Conservation (phyloP, 2,888 invertebrate species). For the Caradrina kadenii region DNA sequence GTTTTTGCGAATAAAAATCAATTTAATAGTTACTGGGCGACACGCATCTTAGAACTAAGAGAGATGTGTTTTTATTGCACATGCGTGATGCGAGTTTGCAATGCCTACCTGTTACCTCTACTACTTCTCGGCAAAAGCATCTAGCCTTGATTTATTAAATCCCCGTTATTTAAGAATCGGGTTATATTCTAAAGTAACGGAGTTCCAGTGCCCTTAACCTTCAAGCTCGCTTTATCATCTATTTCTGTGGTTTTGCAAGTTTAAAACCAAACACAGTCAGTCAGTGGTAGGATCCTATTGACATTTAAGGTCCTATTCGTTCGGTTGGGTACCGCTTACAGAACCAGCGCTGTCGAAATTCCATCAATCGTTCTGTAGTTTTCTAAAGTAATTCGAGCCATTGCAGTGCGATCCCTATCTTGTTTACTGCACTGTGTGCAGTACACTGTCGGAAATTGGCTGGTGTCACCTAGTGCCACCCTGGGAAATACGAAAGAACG, state of each 20-base stretch:
- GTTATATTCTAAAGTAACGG: not conserved
- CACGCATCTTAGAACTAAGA: slow-evolving; percentile 16
- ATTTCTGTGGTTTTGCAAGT: too few relatives aligned
- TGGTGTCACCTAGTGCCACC: slow-evolving; percentile 8
- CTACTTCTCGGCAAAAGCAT: not conserved
- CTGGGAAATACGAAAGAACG: slow-evolving; percentile 3
- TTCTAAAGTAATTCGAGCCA: too few relatives aligned
- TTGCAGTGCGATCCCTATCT: not conserved
- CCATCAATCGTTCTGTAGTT: not conserved
- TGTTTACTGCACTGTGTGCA: not conserved
- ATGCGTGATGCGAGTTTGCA: slow-evolving; percentile 8
- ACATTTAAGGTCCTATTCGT: too few relatives aligned
- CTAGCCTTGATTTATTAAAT: not conserved
- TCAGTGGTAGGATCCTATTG: too few relatives aligned
- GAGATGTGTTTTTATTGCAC: slow-evolving; percentile 1
- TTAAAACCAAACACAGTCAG: too few relatives aligned
- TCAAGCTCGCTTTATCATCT: too few relatives aligned
- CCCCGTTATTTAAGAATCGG: not conserved
- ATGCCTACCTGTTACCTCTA: not conserved
- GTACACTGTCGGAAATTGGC: not conserved
- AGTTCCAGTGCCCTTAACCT: too few relatives aligned
- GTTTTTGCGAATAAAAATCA: slow-evolving; percentile 38
- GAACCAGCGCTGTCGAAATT: not conserved
- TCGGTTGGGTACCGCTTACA: not conserved
- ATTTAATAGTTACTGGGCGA: slow-evolving; percentile 17